These are phyloP conservation scores for Nomada lathburiana DNA, from an alignment of 2,888 invertebrate species.

Conservation along the genomic window DNA sequence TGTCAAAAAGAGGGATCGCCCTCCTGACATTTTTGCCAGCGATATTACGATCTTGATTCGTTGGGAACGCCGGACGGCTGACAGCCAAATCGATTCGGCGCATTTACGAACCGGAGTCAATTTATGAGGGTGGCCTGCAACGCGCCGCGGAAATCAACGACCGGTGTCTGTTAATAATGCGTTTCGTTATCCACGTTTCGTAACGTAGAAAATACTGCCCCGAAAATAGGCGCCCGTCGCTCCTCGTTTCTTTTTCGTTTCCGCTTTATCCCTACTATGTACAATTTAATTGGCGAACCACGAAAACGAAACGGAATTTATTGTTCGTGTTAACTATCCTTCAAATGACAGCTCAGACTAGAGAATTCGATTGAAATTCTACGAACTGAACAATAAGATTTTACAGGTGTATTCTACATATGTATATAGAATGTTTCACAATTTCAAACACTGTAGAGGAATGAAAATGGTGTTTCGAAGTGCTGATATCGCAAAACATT, in stretches of 20 bases:
- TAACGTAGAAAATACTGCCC: conserved; percentile 29
- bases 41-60: conserved; percentile 60
- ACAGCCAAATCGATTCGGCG: conserved; percentile 56
- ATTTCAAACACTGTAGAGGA: too few species aligned
- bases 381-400: too few species aligned
- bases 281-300: neutral
- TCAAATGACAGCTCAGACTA: neutral
- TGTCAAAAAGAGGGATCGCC: conserved; percentile 39
- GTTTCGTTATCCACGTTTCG: conserved; percentile 49
- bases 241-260: neutral
- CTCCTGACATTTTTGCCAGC: conserved; percentile 52
- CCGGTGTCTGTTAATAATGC: conserved; percentile 65
- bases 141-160: conserved; percentile 42
- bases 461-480: neutral
- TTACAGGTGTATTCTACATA: too few species aligned
- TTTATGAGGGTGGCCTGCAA: conserved; percentile 58
- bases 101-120: conserved; percentile 61
- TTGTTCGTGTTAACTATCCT: too few species aligned
- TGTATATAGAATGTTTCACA: too few species aligned
- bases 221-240: neutral
- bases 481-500: neutral
- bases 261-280: neutral
- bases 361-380: neutral
- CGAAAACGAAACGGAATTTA: too few species aligned
- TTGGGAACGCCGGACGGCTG: conserved; percentile 39